Evolutionary conservation across 2,113 vertebrate species (phyloP).

Genomic region (Barbus barbus): DNA sequence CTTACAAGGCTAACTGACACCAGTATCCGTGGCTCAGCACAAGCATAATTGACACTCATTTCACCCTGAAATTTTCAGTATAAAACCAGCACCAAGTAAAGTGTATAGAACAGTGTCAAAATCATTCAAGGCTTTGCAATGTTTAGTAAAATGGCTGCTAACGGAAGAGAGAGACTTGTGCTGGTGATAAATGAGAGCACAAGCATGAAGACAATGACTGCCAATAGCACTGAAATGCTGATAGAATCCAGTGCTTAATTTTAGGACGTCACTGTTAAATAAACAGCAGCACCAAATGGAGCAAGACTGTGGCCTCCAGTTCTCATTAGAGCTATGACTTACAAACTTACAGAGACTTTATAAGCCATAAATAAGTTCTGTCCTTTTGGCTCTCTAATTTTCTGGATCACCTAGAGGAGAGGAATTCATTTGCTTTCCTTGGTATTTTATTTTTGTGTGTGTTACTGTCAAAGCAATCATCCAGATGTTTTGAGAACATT

Average conservation of each 20-base stretch:
- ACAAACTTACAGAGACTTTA: slow-evolving; percentile 19
- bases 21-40: slow-evolving; percentile 67
- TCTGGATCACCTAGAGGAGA: slow-evolving; percentile 18
- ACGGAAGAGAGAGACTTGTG: background rate
- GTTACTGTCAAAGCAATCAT: background rate
- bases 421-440: background rate
- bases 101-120: too few relatives aligned
- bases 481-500: background rate
- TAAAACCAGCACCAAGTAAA: background rate
- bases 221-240: background rate
- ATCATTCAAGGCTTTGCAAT: background rate
- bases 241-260: slow-evolving; percentile 30
- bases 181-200: background rate
- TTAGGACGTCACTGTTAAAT: slow-evolving; percentile 21
- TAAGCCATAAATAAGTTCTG: background rate
- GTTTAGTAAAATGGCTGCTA: background rate
- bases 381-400: slow-evolving; percentile 11
- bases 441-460: background rate
- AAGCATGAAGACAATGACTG: background rate
- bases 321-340: slow-evolving; percentile 32
- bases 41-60: slow-evolving; percentile 58
- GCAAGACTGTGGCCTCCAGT: slow-evolving; percentile 20
- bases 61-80: background rate
- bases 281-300: slow-evolving; percentile 40
- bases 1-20: slow-evolving; percentile 79